Evolutionary conservation across 2,888 invertebrate species (phyloP).

Genomic region (Apodemia mormo): DNA sequence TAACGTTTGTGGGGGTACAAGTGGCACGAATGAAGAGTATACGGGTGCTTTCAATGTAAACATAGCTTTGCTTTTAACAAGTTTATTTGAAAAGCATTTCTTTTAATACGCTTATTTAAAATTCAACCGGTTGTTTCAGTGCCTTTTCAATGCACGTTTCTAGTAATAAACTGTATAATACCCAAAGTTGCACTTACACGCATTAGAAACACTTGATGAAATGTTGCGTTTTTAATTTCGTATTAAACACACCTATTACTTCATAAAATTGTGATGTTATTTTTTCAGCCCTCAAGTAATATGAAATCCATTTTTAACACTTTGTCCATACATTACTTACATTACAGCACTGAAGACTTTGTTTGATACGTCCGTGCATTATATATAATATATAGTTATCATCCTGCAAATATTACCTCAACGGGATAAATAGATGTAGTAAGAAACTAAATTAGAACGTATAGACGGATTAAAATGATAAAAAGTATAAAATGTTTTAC

Average conservation of each 20-base stretch:
- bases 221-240: neutral
- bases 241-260: neutral
- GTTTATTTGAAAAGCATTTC: too few relatives aligned
- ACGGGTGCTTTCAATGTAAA: slow-evolving; percentile 34
- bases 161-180: slow-evolving; percentile 9
- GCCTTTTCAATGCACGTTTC: slow-evolving; percentile 17
- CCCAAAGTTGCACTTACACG: slow-evolving; percentile 17
- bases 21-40: slow-evolving; percentile 26
- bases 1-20: slow-evolving; percentile 24
- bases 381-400: too few relatives aligned
- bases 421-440: too few relatives aligned
- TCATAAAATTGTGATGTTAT: neutral
- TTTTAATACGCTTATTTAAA: slow-evolving; percentile 33
- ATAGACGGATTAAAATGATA: too few relatives aligned
- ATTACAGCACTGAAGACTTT: too few relatives aligned
- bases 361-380: too few relatives aligned
- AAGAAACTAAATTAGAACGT: too few relatives aligned
- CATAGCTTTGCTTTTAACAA: slow-evolving; percentile 35
- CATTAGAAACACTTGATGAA: neutral
- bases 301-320: too few relatives aligned
- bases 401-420: too few relatives aligned
- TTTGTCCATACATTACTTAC: too few relatives aligned
- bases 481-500: too few relatives aligned
- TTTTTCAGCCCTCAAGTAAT: neutral
- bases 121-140: slow-evolving; percentile 29